Evolutionary conservation across 2,888 invertebrate genomes (phyloP).

Genomic region (Axea sp.): DNA sequence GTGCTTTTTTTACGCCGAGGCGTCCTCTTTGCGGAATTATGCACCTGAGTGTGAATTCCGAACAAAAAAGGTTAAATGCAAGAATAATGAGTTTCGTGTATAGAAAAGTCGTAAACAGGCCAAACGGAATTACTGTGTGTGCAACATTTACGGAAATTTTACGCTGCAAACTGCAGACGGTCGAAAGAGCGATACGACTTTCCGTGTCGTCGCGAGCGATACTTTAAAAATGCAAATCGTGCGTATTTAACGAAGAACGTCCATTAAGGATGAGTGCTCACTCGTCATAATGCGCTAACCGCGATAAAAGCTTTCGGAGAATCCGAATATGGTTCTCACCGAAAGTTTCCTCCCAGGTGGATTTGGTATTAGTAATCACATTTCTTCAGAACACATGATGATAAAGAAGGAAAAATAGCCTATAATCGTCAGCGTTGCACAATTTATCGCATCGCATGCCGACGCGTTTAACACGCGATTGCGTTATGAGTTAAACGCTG

Average conservation of each 20-base stretch:
- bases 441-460: constrained; percentile 40
- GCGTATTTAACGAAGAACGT: neutral
- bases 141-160: too few relatives aligned
- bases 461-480: constrained; percentile 44
- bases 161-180: too few relatives aligned
- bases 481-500: constrained; percentile 16
- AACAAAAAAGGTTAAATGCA: too few relatives aligned
- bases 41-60: too few relatives aligned
- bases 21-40: too few relatives aligned
- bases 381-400: constrained; percentile 27
- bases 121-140: too few relatives aligned
- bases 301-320: constrained; percentile 35
- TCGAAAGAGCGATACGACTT: too few relatives aligned
- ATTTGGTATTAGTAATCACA: constrained; percentile 39
- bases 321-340: constrained; percentile 11
- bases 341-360: constrained; percentile 10
- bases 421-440: constrained; percentile 24
- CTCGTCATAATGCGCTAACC: constrained; percentile 21
- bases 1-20: too few relatives aligned
- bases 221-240: too few relatives aligned
- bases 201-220: too few relatives aligned
- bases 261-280: constrained; percentile 22
- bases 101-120: too few relatives aligned
- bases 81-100: too few relatives aligned
- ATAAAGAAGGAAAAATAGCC: constrained; percentile 16